These are phyloP conservation scores for Takifugu bimaculatus DNA, from an alignment of 2,113 vertebrate species.

Conservation along the genomic window DNA sequence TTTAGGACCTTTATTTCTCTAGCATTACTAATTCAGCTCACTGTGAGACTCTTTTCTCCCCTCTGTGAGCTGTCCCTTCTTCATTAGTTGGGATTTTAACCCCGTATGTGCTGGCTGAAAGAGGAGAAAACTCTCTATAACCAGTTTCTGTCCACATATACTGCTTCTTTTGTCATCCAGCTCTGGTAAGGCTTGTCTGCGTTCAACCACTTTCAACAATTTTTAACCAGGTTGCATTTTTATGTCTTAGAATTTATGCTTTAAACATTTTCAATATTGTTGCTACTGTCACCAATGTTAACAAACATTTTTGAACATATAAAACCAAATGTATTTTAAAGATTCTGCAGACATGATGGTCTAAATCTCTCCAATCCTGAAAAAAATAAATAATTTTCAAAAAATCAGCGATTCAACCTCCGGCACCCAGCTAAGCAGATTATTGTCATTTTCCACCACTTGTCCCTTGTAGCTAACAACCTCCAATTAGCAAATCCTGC, in stretches of 20 bases:
- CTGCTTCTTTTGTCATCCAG: constrained; percentile 26
- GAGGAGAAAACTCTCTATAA: neutral
- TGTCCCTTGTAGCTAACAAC: constrained; percentile 80
- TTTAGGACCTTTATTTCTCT: constrained; percentile 67
- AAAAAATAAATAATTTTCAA: constrained; percentile 22
- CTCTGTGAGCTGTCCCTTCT: constrained; percentile 53
- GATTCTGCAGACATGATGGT: constrained; percentile 36
- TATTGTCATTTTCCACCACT: constrained; percentile 81
- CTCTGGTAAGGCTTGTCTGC: neutral
- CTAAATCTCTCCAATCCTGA: constrained; percentile 72
- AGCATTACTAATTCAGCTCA: constrained; percentile 72
- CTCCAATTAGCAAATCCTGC: constrained; percentile 82
- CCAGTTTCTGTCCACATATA: constrained; percentile 8
- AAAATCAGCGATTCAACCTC: constrained; percentile 73
- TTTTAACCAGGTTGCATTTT: constrained; percentile 3
- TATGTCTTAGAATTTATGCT: neutral
- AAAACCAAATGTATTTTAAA: neutral
- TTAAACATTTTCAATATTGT: neutral
- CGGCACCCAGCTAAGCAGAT: constrained; percentile 76
- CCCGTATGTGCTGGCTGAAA: constrained; percentile 33
- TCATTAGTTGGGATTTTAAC: constrained; percentile 63
- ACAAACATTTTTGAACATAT: neutral
- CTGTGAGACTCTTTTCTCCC: constrained; percentile 58
- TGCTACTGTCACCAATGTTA: neutral
- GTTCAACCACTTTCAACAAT: neutral